Evolutionary conservation across 2,113 vertebrate genomes (phyloP), one percentile per base, ranked within the genome.

Genomic region (Phasianus colchicus): DNA sequence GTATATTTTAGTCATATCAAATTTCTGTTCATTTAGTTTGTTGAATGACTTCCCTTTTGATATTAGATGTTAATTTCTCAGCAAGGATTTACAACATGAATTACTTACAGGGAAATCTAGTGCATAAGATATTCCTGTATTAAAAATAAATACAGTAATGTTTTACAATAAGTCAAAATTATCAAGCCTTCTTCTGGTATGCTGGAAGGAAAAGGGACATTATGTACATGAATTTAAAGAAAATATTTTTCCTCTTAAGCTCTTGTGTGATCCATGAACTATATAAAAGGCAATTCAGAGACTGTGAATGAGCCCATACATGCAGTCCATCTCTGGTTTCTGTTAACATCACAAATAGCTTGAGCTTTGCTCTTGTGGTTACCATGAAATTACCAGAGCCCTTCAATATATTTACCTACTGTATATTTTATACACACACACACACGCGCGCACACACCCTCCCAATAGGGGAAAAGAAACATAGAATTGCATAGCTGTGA

Each of bases 211-310:
- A 96, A 97, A 88, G 66, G 7, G 2, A 96, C 92, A 86, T 92
- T 97, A 93, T 93, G 86, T 93, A 95, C 75, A 91, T 91, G 95
- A 94, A 89, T 96, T 94, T 95, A 96, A 97, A 95, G 93, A 96
- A 97, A 96, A 97, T 93, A 95, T 96, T 97, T 97, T 95, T 91
- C 94, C 92, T 97, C 89, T 97, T 96, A 96, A 96, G 96, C 84
- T 83, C 92, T 95, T 93, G 78, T 97, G 95, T 96, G 94, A 97
- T 97, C 92, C 90, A 60, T 88, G 94, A 92, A 89, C 78, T 92
- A 80, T 95, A 97, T 95, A 97, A 96, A 97, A 97, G 97, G 88
- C 94, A 96, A 97, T 97, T 97, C 97, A 97, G 93, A 92, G 83
- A 17, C 89, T 86, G 88, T 97, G 97, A 97, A 97, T 96, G 89